These are phyloP conservation scores for Eulemur rufifrons DNA, from an alignment of 2,113 vertebrate species.

Conservation along the genomic window DNA sequence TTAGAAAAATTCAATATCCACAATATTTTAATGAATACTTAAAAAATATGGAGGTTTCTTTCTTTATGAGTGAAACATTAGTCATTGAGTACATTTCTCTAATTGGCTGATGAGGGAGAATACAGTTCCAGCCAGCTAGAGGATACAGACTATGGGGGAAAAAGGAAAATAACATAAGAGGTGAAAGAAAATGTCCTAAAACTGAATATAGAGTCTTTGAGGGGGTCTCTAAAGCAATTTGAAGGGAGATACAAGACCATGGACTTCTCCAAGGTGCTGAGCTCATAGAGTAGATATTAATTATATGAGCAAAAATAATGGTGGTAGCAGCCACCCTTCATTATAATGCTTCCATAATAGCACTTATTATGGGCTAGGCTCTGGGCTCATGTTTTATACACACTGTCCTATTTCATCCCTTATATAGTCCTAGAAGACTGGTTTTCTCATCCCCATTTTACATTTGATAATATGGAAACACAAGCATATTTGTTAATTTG, in stretches of 20 bases:
- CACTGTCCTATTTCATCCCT: not conserved
- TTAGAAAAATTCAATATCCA: not conserved
- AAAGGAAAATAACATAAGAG: not conserved
- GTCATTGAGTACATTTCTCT: not conserved
- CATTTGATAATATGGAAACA: not conserved
- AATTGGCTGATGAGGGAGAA: not conserved
- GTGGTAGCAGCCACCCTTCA: not conserved
- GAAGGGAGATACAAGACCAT: not conserved
- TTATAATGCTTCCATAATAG: not conserved
- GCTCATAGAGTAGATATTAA: not conserved
- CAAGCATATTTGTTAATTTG: not conserved
- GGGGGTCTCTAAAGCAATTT: not conserved
- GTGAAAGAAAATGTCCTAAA: not conserved
- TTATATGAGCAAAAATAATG: not conserved
- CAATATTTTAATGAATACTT: not conserved
- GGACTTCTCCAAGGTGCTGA: not conserved
- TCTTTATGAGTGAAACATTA: not conserved
- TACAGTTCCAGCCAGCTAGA: not conserved
- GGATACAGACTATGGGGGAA: not conserved
- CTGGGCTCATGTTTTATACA: not conserved
- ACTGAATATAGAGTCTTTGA: not conserved
- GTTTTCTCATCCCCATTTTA: not conserved
- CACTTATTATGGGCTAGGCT: not conserved
- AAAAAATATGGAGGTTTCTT: not conserved
- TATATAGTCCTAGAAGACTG: not conserved